A percentile compares a stretch with the other conserved stretches of the same genome.
phyloP scores from a whole-genome alignment of 53 echinoderm and acorn worm species.

The Crossaster papposus region DNA sequence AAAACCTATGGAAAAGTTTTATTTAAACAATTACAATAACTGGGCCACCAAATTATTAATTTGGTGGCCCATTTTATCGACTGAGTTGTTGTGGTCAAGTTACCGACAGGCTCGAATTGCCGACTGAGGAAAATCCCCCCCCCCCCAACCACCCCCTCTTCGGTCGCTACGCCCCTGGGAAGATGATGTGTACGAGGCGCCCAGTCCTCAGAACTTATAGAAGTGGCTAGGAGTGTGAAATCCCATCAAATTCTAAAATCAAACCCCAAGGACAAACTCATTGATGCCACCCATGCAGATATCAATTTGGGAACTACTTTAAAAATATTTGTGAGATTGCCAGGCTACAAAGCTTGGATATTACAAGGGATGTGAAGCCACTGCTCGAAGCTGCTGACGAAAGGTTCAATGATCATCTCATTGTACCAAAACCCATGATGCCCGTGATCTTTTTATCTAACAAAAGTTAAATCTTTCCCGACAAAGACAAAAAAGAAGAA shows the following conservation, averaged over 20 bases:
- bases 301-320: constrained; percentile 57
- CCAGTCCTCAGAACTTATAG: constrained; percentile 17
- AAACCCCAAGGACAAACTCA: constrained; percentile 28
- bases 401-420: constrained; percentile 22
- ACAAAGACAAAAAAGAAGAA: constrained; percentile 14
- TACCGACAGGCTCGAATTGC: too few species aligned
- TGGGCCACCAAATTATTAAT: too few species aligned
- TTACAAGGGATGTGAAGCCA: constrained; percentile 28
- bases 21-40: too few species aligned
- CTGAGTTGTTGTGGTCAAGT: too few species aligned
- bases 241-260: constrained; percentile 21
- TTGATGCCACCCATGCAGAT: constrained; percentile 63
- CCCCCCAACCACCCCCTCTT: too few species aligned
- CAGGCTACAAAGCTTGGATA: constrained; percentile 22
- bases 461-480: too few species aligned
- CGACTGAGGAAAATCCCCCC: too few species aligned
- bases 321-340: constrained; percentile 57
- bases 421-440: constrained; percentile 61
- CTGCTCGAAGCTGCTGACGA: constrained; percentile 58
- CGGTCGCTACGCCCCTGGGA: too few species aligned
- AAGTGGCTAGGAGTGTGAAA: constrained; percentile 41
- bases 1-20: too few species aligned
- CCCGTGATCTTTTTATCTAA: constrained; percentile 73
- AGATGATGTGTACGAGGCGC: too few species aligned
- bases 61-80: too few species aligned